These are phyloP conservation scores for Numenius arquata DNA, from an alignment of 2,113 vertebrate species.

Conservation along the genomic window DNA sequence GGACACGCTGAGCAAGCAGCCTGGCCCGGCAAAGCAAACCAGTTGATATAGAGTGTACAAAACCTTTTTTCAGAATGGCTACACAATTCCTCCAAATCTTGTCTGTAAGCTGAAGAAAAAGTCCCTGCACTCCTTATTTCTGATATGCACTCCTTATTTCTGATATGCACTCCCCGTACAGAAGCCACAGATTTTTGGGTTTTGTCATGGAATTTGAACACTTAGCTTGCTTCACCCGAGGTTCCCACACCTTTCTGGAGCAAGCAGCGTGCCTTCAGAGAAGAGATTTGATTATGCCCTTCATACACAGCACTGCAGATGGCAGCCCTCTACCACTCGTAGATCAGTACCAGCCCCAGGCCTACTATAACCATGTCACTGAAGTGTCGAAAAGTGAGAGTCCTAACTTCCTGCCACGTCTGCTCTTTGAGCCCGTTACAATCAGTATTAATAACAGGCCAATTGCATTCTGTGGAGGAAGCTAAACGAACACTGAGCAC, in stretches of 20 bases:
- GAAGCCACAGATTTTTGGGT: background rate
- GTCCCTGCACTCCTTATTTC: background rate
- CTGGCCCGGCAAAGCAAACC: background rate
- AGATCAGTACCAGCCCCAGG: background rate
- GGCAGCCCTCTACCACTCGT: fast-evolving
- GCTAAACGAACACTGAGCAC: background rate
- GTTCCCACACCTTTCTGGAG: background rate
- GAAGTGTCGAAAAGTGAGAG: background rate
- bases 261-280: background rate
- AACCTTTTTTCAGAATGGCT: background rate
- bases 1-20: background rate
- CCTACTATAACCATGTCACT: background rate
- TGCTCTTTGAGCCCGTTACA: background rate
- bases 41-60: background rate
- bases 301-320: background rate
- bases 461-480: background rate
- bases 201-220: background rate
- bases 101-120: background rate
- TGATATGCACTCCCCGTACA: fast-evolving
- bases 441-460: background rate
- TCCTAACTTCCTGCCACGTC: background rate
- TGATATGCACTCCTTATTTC: background rate
- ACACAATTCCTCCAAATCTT: background rate
- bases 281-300: background rate
- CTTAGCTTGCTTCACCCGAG: background rate